A percentile compares a stretch with the other conserved stretches of the same genome.
These are phyloP conservation scores for Myotis lucifugus DNA, from an alignment of 2,113 vertebrate genomes.

Conservation along the genomic window DNA sequence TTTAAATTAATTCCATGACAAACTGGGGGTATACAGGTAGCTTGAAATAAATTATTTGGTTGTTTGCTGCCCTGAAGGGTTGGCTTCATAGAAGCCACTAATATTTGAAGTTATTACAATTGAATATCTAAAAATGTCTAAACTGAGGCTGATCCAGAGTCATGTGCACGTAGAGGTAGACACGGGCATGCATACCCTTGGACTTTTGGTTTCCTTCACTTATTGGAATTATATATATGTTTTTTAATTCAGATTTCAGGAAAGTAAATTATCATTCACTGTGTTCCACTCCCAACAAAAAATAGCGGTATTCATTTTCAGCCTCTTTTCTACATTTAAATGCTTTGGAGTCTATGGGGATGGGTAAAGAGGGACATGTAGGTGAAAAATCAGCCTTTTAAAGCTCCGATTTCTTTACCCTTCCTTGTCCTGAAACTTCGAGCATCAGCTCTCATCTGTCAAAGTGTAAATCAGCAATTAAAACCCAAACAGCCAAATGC, in stretches of 20 bases:
- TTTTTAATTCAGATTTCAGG: conserved; percentile 74
- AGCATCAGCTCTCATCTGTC: conserved; percentile 95
- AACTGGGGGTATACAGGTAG: background rate
- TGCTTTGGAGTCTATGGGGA: conserved; percentile 74
- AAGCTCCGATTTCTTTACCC: conserved; percentile 75
- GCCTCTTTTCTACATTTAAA: conserved; percentile 82
- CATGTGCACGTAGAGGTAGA: background rate
- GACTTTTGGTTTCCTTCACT: conserved; percentile 20
- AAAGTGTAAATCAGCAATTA: conserved; percentile 96
- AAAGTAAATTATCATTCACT: conserved; percentile 75
- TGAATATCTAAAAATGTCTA: conserved; percentile 45
- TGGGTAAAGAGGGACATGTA: conserved; percentile 67
- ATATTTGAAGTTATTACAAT: conserved; percentile 46
- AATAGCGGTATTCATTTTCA: conserved; percentile 78
- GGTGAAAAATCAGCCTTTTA: conserved; percentile 83
- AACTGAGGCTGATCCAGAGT: background rate
- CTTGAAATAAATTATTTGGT: conserved; percentile 61
- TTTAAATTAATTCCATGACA: conserved; percentile 66
- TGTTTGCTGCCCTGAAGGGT: conserved; percentile 59
- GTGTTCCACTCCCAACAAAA: background rate
- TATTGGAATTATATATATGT: background rate
- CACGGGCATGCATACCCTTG: background rate
- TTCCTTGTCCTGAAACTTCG: conserved; percentile 83
- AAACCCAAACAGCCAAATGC: conserved; percentile 95
- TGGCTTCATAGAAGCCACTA: conserved; percentile 56